Conservation (phyloP, 2,797 vertebrate species). For the Phrynocephalus forsythii region DNA sequence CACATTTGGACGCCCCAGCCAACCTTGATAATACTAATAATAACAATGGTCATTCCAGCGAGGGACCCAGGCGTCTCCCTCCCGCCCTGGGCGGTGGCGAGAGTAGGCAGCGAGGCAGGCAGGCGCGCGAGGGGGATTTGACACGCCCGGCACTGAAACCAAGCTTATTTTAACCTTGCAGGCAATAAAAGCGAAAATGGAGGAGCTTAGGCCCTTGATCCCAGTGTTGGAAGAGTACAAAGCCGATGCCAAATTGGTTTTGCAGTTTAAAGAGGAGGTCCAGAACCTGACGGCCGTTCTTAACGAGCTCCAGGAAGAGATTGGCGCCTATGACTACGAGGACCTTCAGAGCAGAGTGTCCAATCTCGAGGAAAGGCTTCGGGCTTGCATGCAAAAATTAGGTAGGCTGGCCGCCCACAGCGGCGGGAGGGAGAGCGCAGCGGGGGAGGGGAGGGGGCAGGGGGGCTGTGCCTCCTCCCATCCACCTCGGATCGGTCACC, state of each 20-base stretch:
- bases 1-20: slow-evolving; percentile 45
- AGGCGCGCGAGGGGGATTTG: slow-evolving; percentile 76
- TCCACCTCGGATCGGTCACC: neutral
- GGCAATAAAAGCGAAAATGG: slow-evolving; percentile 99
- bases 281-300: slow-evolving; percentile 99
- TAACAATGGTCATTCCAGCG: slow-evolving; percentile 44
- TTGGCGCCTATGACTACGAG: slow-evolving; percentile 99
- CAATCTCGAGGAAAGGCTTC: slow-evolving; percentile 99
- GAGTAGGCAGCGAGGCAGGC: slow-evolving; percentile 77
- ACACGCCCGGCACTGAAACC: slow-evolving; percentile 93
- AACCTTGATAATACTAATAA: slow-evolving; percentile 56
- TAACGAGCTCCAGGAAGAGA: slow-evolving; percentile 97
- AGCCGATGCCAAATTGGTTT: slow-evolving; percentile 99
- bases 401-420: slow-evolving; percentile 84
- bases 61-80: slow-evolving; percentile 68
- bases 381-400: slow-evolving; percentile 99
- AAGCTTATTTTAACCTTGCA: slow-evolving; percentile 98
- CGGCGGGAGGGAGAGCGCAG: slow-evolving; percentile 76
- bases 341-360: slow-evolving; percentile 98
- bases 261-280: slow-evolving; percentile 99
- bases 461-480: neutral
- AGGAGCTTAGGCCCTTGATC: slow-evolving; percentile 99
- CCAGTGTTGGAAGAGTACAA: slow-evolving; percentile 99
- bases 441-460: neutral
- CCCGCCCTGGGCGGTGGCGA: too few species aligned